phyloP scores from a whole-genome alignment of 2,797 vertebrate species.

The Phyllotis vaccarum region DNA sequence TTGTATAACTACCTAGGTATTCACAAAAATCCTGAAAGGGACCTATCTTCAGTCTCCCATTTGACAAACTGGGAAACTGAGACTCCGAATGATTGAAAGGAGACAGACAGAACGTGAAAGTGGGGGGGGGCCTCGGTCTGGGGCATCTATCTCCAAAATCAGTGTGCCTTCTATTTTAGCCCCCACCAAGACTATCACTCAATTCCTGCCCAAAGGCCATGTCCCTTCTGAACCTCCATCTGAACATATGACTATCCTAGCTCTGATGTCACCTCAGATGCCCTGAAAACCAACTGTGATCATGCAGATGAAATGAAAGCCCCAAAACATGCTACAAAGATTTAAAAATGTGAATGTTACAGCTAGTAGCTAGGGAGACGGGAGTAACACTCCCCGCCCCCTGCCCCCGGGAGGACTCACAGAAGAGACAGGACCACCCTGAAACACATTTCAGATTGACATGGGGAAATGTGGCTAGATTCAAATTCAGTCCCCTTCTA shows the following conservation, averaged over 20 bases:
- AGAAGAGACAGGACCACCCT: neutral
- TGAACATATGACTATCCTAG: conserved; percentile 17
- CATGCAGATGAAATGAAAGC: conserved; percentile 34
- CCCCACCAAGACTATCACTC: neutral
- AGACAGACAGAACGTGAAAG: neutral
- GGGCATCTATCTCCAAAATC: neutral
- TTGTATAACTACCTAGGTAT: neutral
- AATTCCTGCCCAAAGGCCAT: neutral
- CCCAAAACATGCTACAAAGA: neutral
- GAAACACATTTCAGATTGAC: neutral
- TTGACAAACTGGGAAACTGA: neutral
- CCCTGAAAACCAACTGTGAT: conserved; percentile 28
- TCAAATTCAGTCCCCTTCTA: neutral
- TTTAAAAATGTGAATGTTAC: neutral
- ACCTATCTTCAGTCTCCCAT: neutral
- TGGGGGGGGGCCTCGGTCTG: neutral
- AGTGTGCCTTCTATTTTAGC: neutral
- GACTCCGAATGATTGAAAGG: neutral
- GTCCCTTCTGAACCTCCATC: neutral
- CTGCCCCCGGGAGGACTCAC: neutral
- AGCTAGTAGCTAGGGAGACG: neutral
- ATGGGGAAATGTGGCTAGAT: neutral
- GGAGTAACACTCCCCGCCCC: neutral
- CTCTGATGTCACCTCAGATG: conserved; percentile 7
- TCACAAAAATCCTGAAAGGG: neutral